Evolutionary conservation across 2,797 vertebrate genomes (phyloP), one percentile per base, ranked within the genome.

Genomic region (Balearica regulorum): DNA sequence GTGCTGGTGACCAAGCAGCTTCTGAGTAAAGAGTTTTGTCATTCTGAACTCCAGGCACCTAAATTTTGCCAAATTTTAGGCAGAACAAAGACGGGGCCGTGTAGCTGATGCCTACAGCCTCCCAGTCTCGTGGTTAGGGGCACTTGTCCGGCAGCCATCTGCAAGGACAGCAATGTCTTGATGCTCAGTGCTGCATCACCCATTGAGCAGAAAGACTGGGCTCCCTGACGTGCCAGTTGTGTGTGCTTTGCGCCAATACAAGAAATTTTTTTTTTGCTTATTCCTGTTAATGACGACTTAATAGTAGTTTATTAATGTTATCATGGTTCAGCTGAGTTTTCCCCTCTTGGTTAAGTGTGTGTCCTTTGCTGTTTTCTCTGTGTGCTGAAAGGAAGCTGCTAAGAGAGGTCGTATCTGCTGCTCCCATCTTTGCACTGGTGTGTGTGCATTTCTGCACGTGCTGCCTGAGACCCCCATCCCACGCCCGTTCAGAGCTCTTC

Each of bases 301-400:
- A 28, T 68, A 77, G 55, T 37, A 46, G n/a, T 35, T 41, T 44
- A 2, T 51, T 53, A 28, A 18, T 3, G 2, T 55, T 58, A 19
- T 1, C 7, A 0, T 12, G 29, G 31, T 33, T 87, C 53, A 66
- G 64, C 76, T 93, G 78, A 9, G 87, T 65, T 41, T 46, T 31
- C 75, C 64, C n/a, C 81, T 44, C 60, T 68, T 55, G 70, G 46
- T 54, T 33, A 5, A 25, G 21, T 22, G 16, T 5, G 26, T 4
- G 2, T 65, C 62, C 4, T 9, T 83, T 0, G 0, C 57, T 46
- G 0, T 54, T 91, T 80, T 41, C 39, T 41, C 43, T 39, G 43
- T 2, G 1, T 44, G n/a, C 78, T 1, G 1, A 46, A 37, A 35
- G 54, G 58, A 53, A 51, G 43, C 57, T 66, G 57, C 49, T 80